phyloP scores from a whole-genome alignment of 2,113 vertebrate genomes.

The Hippocampus abdominalis region DNA sequence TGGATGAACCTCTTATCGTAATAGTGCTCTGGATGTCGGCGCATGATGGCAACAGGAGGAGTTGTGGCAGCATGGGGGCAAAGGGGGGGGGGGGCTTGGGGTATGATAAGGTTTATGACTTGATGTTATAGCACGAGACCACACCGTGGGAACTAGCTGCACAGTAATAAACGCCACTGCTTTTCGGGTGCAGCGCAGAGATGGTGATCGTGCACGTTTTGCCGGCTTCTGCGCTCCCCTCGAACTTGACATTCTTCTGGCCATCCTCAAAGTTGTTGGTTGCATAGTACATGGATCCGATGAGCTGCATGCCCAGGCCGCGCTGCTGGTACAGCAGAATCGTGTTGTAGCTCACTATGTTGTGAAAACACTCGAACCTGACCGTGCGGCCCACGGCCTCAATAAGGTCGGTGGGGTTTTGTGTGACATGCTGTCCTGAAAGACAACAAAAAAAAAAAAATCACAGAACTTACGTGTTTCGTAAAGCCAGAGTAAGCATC shows the following conservation, averaged over 20 bases:
- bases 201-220: neutral
- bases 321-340: slow-evolving; percentile 51
- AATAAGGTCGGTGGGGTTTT: slow-evolving; percentile 28
- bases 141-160: slow-evolving; percentile 28
- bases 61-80: neutral
- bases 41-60: neutral
- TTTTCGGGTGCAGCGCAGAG: neutral
- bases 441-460: neutral
- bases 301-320: slow-evolving; percentile 4
- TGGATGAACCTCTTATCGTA: neutral
- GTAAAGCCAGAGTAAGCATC: too few relatives aligned
- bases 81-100: neutral
- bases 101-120: slow-evolving; percentile 15
- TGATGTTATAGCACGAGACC: neutral
- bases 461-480: too few relatives aligned
- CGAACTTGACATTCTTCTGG: neutral
- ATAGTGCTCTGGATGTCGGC: neutral
- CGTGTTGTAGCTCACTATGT: slow-evolving; percentile 6
- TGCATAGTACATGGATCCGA: slow-evolving; percentile 14
- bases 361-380: slow-evolving; percentile 37
- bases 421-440: slow-evolving; percentile 20
- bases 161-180: slow-evolving; percentile 27
- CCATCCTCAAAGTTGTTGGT: neutral
- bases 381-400: neutral
- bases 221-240: neutral